Evolutionary conservation across 2,888 invertebrate genomes (phyloP), one percentile per base, ranked within the genome.

Genomic region (Clepsis dumicolana): DNA sequence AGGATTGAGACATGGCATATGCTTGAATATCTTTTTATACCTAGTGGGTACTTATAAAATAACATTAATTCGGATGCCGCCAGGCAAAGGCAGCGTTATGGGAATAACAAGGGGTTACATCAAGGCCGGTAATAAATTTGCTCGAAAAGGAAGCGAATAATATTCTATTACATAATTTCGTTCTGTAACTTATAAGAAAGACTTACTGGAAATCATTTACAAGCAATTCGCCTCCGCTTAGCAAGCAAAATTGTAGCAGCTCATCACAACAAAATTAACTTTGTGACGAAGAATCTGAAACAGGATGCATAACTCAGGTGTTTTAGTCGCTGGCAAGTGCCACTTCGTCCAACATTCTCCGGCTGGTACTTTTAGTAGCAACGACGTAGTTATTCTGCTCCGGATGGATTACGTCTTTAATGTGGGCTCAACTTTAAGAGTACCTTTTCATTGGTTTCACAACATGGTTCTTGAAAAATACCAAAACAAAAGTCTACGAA

Each of bases 41-140:
- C n/a, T n/a, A 38, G 14, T 2, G n/a, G 3, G 14, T 38, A n/a
- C 4, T 21, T 21, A 41, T 48, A 48, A 21, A n/a, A n/a, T 38
- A 12, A 57, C 57, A 7, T 38, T 57, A 24, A 57, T 25, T 57
- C 32, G 12, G 54, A 32, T 32, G 12, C 35, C 38, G 24, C 21
- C 21, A 14, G 8, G 57, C 38, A 41, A 7, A 24, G 14, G 38
- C 7, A 53, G n/a, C 57, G 57, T 41, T 21, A 57, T 8, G 57
- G 21, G 38, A 41, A 57, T 57, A 57, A 57, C 57, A 57, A 57
- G 57, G 57, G 57, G 38, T 57, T 41, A 48, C 35, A 35, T 35
- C 57, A 57, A 57, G 57, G 57, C 14, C 38, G 57, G 38, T 25
- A 57, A 41, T 57, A 57, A 57, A 57, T 57, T 10, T 24, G 4